Evolutionary conservation across 2,888 invertebrate genomes (phyloP).

Genomic region (Idaea biselata): DNA sequence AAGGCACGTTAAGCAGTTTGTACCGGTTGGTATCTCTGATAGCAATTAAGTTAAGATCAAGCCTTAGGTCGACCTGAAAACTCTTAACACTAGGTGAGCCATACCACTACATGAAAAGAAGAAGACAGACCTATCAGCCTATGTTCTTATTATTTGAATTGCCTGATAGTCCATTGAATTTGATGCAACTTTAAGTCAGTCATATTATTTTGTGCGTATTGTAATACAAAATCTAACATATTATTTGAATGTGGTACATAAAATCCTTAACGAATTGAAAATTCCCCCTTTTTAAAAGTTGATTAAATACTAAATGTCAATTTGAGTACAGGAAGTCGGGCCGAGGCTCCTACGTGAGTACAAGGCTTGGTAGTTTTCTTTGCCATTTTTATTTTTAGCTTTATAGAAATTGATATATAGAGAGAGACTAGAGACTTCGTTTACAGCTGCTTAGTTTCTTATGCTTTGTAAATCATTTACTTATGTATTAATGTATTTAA

Average conservation of each 20-base stretch:
- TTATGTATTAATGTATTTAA: slow-evolving; percentile 16
- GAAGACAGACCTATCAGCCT: too few species aligned
- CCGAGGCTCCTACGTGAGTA: slow-evolving; percentile 52
- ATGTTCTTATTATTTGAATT: too few species aligned
- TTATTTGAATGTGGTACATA: not conserved
- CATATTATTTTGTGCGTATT: not conserved
- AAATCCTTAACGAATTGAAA: not conserved
- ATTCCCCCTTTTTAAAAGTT: too few species aligned
- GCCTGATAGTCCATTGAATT: too few species aligned
- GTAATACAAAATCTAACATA: not conserved
- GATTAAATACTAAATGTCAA: slow-evolving; percentile 11
- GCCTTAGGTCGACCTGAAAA: too few species aligned
- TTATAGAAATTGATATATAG: slow-evolving; percentile 7
- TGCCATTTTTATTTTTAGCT: slow-evolving; percentile 14
- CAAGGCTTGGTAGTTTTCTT: slow-evolving; percentile 18
- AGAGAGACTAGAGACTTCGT: slow-evolving; percentile 6
- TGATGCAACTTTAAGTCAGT: not conserved
- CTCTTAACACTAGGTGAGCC: too few species aligned
- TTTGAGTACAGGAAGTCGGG: slow-evolving; percentile 26
- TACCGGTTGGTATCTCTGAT: too few species aligned
- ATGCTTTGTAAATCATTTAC: slow-evolving; percentile 15
- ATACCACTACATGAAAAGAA: too few species aligned
- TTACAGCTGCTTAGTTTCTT: too few species aligned
- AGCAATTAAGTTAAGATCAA: too few species aligned
- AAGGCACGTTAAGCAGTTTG: too few species aligned